Evolutionary conservation across 2,797 vertebrate genomes (phyloP).

Genomic region (Pangasius macronema): DNA sequence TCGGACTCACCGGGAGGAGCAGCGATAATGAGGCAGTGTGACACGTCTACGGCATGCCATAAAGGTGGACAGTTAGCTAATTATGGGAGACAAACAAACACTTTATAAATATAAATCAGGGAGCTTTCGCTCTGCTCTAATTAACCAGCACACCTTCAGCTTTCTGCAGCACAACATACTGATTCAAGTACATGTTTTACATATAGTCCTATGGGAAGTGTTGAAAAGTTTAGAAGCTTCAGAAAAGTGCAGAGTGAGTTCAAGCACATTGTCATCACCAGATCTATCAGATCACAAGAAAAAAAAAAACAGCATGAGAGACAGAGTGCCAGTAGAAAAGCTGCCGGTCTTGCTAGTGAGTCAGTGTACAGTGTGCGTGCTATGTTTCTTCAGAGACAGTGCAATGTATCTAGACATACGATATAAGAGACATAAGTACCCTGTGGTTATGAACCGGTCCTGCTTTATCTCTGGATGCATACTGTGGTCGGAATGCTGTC

Average conservation of each 20-base stretch:
- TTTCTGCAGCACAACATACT: slow-evolving; percentile 17
- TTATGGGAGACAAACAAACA: slow-evolving; percentile 57
- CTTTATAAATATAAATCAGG: slow-evolving; percentile 53
- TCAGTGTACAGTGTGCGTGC: neutral
- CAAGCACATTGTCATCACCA: neutral
- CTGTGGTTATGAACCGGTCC: neutral
- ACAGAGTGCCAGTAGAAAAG: neutral
- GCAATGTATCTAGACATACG: neutral
- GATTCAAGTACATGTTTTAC: neutral
- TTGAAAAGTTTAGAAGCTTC: neutral
- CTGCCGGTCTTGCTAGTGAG: neutral
- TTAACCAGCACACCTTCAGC: slow-evolving; percentile 46
- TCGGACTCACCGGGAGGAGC: slow-evolving; percentile 53
- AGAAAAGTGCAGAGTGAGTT: neutral
- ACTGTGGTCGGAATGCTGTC: no score
- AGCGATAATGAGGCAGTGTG: slow-evolving; percentile 56
- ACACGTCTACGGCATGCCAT: slow-evolving; percentile 49
- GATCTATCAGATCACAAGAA: neutral
- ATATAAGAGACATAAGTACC: neutral
- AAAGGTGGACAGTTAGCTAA: slow-evolving; percentile 52
- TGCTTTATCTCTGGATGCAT: neutral
- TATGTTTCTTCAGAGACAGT: neutral
- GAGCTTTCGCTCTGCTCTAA: slow-evolving; percentile 44
- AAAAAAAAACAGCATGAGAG: neutral
- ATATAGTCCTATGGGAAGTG: neutral